These are phyloP conservation scores for Hylaeus volcanicus DNA, from an alignment of 1,140 invertebrate species.

Conservation along the genomic window DNA sequence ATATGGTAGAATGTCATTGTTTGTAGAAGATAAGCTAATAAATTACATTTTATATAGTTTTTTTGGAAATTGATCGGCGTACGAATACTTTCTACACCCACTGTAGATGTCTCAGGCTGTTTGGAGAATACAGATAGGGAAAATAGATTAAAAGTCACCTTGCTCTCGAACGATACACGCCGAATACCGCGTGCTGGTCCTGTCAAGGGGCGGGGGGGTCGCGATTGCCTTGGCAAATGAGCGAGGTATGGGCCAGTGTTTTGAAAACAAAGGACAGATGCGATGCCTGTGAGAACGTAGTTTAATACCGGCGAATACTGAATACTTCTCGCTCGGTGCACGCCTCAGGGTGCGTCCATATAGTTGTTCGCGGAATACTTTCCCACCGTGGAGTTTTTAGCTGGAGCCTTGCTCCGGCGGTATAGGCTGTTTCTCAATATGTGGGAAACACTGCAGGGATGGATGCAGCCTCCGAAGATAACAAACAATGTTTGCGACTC, in stretches of 20 bases:
- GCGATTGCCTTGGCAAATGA: background rate
- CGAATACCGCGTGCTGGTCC: background rate
- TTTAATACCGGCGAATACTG: slow-evolving; percentile 39
- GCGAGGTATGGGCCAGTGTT: background rate
- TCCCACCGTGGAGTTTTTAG: slow-evolving; percentile 32
- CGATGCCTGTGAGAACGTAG: slow-evolving; percentile 32
- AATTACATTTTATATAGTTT: too few relatives aligned
- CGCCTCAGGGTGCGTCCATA: slow-evolving; percentile 35
- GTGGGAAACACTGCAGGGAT: too few relatives aligned
- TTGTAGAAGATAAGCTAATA: too few relatives aligned
- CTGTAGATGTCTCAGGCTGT: too few relatives aligned
- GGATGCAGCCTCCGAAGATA: too few relatives aligned
- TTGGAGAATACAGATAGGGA: too few relatives aligned
- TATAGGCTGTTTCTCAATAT: slow-evolving; percentile 5
- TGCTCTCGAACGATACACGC: background rate
- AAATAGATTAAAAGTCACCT: background rate
- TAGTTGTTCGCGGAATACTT: slow-evolving; percentile 40
- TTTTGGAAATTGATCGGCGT: too few relatives aligned
- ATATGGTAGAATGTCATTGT: too few relatives aligned
- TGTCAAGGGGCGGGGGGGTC: background rate
- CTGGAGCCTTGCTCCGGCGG: background rate
- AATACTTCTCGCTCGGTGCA: slow-evolving; percentile 28
- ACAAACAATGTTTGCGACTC: too few relatives aligned
- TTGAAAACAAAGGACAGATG: slow-evolving; percentile 35
- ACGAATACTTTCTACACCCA: too few relatives aligned